Percentiles rank a stretch among this genome's conserved stretches.
Evolutionary conservation across 2,888 invertebrate genomes (phyloP).

Genomic region (Leucoma salicis): DNA sequence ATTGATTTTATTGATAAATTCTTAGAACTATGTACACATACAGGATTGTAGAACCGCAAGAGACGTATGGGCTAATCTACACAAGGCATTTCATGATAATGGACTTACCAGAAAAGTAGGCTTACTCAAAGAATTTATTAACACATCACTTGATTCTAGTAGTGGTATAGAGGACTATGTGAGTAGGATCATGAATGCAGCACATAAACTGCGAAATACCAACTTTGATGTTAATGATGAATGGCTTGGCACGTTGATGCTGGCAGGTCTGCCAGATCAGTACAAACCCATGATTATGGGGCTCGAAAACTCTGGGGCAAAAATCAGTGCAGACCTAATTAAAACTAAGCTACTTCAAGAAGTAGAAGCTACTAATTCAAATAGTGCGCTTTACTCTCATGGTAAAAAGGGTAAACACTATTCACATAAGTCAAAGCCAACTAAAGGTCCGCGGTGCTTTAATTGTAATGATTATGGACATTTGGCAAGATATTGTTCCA

Average conservation of each 20-base stretch:
- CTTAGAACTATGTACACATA: slow-evolving; percentile 19
- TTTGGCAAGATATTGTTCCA: background rate
- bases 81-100: no score
- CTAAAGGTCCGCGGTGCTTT: background rate
- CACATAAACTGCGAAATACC: background rate
- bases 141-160: background rate
- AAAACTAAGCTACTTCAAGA: background rate
- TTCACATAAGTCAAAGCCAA: background rate
- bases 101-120: no score
- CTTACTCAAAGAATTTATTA: background rate
- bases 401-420: background rate
- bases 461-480: background rate
- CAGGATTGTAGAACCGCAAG: slow-evolving; percentile 14
- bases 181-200: background rate
- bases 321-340: no score
- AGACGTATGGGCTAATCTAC: slow-evolving; percentile 16
- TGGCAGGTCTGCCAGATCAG: no score
- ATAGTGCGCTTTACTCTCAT: background rate
- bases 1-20: slow-evolving; percentile 10
- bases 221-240: no score
- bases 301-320: background rate
- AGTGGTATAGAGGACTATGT: background rate
- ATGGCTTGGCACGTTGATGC: no score
- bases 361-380: background rate
- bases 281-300: background rate